Evolutionary conservation across 2,113 vertebrate genomes (phyloP).

Genomic region (Myrmophylax atrothorax): DNA sequence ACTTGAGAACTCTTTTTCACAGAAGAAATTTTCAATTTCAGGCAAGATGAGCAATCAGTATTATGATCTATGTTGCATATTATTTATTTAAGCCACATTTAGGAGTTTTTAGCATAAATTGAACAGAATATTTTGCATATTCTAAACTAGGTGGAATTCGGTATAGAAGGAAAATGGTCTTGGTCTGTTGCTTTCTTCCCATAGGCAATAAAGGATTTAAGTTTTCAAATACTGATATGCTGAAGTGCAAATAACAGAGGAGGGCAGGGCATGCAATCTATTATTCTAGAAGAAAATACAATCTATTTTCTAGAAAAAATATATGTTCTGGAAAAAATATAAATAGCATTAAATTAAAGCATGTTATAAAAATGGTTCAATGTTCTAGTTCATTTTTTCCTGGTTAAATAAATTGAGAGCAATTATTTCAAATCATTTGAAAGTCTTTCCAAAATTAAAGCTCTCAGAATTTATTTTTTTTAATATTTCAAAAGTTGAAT

Average conservation of each 20-base stretch:
- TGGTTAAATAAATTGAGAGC: background rate
- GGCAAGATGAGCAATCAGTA: background rate
- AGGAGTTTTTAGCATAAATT: background rate
- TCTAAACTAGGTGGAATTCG: background rate
- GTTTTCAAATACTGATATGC: background rate
- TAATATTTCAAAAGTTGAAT: background rate
- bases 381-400: background rate
- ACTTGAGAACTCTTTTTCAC: background rate
- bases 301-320: background rate
- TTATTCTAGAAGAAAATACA: background rate
- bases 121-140: background rate
- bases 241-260: background rate
- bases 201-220: background rate
- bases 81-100: background rate
- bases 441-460: background rate
- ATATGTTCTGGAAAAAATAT: background rate
- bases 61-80: background rate
- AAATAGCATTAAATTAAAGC: background rate
- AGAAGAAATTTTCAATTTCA: background rate
- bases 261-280: fast-evolving
- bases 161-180: background rate
- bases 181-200: background rate
- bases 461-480: background rate
- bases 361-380: background rate
- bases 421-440: background rate